Conservation (phyloP, 2,113 vertebrate genomes). For the Tyto alba region DNA sequence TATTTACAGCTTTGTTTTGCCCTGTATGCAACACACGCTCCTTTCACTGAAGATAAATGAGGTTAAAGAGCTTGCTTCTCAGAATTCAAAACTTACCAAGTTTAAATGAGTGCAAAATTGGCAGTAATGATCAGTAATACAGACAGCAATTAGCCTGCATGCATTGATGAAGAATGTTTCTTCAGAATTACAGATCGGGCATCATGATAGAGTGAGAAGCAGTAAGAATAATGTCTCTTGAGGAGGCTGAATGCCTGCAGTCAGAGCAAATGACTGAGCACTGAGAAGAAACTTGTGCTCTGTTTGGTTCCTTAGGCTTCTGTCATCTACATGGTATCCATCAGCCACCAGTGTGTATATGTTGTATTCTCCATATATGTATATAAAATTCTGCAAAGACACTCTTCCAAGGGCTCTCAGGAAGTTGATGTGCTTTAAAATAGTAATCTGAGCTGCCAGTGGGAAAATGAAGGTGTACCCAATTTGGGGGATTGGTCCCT, state of each 20-base stretch:
- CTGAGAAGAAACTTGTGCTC: background rate
- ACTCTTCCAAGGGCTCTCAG: background rate
- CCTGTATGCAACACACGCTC: background rate
- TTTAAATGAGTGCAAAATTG: background rate
- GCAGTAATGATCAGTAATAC: background rate
- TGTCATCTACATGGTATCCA: fast-evolving
- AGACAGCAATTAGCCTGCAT: background rate
- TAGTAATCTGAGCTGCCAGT: background rate
- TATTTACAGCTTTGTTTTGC: background rate
- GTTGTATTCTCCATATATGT: background rate
- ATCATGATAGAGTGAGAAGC: background rate
- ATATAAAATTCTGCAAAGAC: background rate
- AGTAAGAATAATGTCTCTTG: background rate
- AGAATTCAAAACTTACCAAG: background rate
- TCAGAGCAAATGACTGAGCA: background rate
- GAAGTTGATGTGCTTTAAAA: background rate
- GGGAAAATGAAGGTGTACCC: background rate
- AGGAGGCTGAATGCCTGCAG: background rate
- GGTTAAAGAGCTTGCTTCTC: background rate
- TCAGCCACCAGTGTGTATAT: background rate
- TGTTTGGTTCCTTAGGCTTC: background rate
- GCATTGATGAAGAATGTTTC: background rate
- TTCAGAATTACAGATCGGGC: background rate
- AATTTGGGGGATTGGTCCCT: fast-evolving
- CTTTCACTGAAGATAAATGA: background rate